A percentile compares a stretch with the other conserved stretches of the same genome.
These are phyloP conservation scores for Epizoanthus illoricatus DNA, from an alignment of 92 coral and sea anemone genomes.

Conservation along the genomic window DNA sequence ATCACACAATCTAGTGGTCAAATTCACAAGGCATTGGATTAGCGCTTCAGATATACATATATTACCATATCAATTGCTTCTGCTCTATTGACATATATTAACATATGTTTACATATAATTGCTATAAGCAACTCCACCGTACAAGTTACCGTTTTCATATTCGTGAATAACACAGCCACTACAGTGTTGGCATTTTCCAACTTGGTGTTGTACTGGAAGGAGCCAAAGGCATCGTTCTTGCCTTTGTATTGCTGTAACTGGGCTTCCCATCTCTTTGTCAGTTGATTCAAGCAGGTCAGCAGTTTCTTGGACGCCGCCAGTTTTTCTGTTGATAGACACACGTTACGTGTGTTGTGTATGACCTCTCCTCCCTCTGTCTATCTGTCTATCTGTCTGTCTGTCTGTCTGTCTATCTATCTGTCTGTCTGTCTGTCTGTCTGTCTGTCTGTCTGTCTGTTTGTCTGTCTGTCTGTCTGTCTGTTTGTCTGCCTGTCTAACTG, in stretches of 20 bases:
- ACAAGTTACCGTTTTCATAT: background rate
- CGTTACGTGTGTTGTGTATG: background rate
- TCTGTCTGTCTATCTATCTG: too few relatives aligned
- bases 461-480: too few relatives aligned
- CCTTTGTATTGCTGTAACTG: conserved; percentile 1
- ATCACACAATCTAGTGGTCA: too few relatives aligned
- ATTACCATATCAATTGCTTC: too few relatives aligned
- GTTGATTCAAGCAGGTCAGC: background rate
- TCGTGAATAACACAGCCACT: conserved; percentile 6
- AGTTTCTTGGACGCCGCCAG: conserved; percentile 9
- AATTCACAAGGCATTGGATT: too few relatives aligned
- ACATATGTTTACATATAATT: background rate
- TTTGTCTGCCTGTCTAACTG: too few relatives aligned
- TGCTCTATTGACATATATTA: too few relatives aligned
- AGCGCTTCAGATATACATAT: too few relatives aligned
- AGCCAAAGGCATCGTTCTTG: conserved; percentile 14
- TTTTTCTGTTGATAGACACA: background rate
- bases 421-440: too few relatives aligned
- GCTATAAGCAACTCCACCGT: background rate
- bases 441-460: too few relatives aligned
- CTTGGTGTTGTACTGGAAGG: conserved; percentile 4
- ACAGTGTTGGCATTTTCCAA: background rate
- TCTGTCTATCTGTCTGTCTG: too few relatives aligned
- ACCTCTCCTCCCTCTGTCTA: too few relatives aligned
- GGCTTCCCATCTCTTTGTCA: background rate